These are phyloP conservation scores for Diorhabda carinulata DNA, from an alignment of 1,140 invertebrate genomes.

Conservation along the genomic window DNA sequence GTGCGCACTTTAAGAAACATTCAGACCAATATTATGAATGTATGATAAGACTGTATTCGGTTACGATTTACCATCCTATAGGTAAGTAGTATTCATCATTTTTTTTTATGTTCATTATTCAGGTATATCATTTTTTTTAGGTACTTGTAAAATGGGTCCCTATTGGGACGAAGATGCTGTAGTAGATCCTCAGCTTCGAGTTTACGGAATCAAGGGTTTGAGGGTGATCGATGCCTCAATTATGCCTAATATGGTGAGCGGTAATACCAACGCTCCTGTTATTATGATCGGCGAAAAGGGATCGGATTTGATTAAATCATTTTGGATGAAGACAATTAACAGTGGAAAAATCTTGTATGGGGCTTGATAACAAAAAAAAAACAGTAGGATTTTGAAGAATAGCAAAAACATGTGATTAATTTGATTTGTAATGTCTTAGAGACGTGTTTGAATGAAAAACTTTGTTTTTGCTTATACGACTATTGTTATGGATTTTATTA, in stretches of 20 bases:
- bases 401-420: no score
- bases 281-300: conserved; percentile 86
- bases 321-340: conserved; percentile 58
- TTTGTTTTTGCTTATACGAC: no score
- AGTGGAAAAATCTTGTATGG: background rate
- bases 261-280: conserved; percentile 77
- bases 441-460: no score
- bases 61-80: conserved; percentile 82
- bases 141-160: conserved; percentile 91
- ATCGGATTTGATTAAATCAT: conserved; percentile 76
- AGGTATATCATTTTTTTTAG: conserved; percentile 1
- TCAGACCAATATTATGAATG: conserved; percentile 79
- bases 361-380: background rate
- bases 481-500: no score
- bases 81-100: conserved; percentile 40
- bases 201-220: conserved; percentile 74
- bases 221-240: conserved; percentile 84
- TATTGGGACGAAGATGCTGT: conserved; percentile 79
- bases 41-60: conserved; percentile 75
- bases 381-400: no score
- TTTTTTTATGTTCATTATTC: background rate
- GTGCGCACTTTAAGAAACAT: conserved; percentile 59
- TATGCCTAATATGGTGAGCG: conserved; percentile 78
- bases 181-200: conserved; percentile 76
- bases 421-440: no score